Base-by-base conservation (phyloP, 1,140 invertebrate species). In the Heliconius hermathena region DNA sequence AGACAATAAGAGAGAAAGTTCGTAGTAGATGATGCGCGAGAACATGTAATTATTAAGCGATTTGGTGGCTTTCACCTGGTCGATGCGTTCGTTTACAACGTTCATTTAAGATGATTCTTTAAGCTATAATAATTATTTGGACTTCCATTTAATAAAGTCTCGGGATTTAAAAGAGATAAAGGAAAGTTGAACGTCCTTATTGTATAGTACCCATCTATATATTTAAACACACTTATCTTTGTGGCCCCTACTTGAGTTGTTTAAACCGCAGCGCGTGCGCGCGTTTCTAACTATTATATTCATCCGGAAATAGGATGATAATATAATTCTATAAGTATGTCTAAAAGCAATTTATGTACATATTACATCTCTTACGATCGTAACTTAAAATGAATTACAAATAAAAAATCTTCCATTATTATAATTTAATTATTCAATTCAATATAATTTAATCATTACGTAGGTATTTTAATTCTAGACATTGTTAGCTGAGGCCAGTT, bases 181-280 rank as follows among this genome's bases (percentile, higher is more conserved):
- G 41, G 78, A 71, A 72, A 80, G 78, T 85, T 82, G 79, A 84
- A 84, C 78, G 81, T 79, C 82, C 79, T 79, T 81, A 83, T 81
- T 74, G 54, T 57, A 57, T 57, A 57, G n/a, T 8, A 20, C 0
- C 5, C 8, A 57, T 20, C 74, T 71, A 78, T 83, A 85, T 81
- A 83, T 77, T 75, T 66, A 57, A 84, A 83, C 85, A 82, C 84
- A 85, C 77, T 83, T 84, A 87, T 85, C 84, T 85, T 74, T 81
- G 84, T 82, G 85, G 83, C 82, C 38, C 26, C 46, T 41, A 79
- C 73, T 79, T 46, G 57, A 78, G 77, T 77, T 66, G 66, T 38
- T 76, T 70, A 83, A 83, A 86, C 85, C 88, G 79, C 87, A 85
- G 82, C 85, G 78, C 85, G 86, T 86, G 85, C 84, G 85, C 82